Base-by-base conservation (phyloP, 1,140 invertebrate species). In the Sycobia sp. region DNA sequence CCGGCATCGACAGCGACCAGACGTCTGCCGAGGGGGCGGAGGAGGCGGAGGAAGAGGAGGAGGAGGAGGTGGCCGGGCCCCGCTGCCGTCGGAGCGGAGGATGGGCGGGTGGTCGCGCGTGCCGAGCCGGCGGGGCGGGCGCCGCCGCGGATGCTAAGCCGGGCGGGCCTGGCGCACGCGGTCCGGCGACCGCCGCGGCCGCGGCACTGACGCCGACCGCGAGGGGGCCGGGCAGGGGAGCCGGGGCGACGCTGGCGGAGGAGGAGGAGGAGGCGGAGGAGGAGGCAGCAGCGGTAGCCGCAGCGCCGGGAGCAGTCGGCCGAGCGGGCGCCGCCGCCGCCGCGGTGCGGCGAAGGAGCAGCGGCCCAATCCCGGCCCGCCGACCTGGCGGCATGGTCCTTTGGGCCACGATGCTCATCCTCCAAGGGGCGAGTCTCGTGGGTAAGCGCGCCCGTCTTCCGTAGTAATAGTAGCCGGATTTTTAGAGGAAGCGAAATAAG, bases 321-420 rank as follows among this genome's bases (percentile, higher is more conserved):
- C 25, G n/a, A 62, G 65, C 36, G 29, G 55, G 51, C 46, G 39
- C 62, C 47, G 61, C 63, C 65, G n/a, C n/a, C n/a, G n/a, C n/a
- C n/a, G n/a, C n/a, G n/a, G 54, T 73, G 71, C 73, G 68, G 62
- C 67, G 63, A 69, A 76, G 68, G 57, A 69, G 65, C 67, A 69
- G 70, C 73, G 76, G 74, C 59, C 73, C 75, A 71, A 20, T 57
- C 51, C 61, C 69, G 74, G 73, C 66, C 75, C 72, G 70, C 70
- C 72, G 70, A 64, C 60, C 68, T 71, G 71, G 71, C 73, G 74
- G 75, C 62, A 82, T 82, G 80, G 80, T 82, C 77, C 75, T 84
- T 79, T 83, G 79, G 81, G 82, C 79, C 76, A 79, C 77, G 38
- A 76, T 84, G 74, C 70, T 83, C 74, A 74, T 84, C 73, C 80